Evolutionary conservation across 2,113 vertebrate species (phyloP), one percentile per base, ranked within the genome.

Genomic region (Hystrix brachyura): DNA sequence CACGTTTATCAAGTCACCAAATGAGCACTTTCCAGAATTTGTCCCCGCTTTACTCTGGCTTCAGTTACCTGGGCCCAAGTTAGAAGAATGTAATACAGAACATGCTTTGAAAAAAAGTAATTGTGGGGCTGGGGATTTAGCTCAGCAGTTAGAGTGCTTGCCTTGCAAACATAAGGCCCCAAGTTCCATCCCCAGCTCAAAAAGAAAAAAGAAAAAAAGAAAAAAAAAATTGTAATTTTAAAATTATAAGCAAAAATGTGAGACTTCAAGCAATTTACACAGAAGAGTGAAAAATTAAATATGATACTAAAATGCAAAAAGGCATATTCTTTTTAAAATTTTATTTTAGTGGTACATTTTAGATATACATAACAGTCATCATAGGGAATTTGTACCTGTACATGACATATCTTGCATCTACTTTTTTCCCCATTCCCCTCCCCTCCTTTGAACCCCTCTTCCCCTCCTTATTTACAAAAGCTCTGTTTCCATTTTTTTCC

Each of bases 221-320:
- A 65, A 23, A 84, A 57, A 32, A 21, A 25, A 48, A 62, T 71
- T 95, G 81, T n/a, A 71, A 55, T 91, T 91, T 91, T 76, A 78
- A 64, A 27, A 89, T 38, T 93, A 27, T 65, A 80, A 71, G 13
- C 84, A 82, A 18, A 95, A 95, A 79, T 80, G 57, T 69, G 60
- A 84, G 21, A 72, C 88, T 59, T 55, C 55, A 53, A 95, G 81
- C 17, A 43, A 65, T 32, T 85, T 46, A n/a, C 67, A 91, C 7
- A 59, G 23, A 94, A 72, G 4, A 25, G 43, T 27, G 53, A 81
- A 64, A 87, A 86, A 38, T n/a, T 34, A 14, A 71, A 93, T 9
- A 46, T 15, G 13, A 81, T 15, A 87, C 51, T 59, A 25, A 96
- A 74, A 53, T 23, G n/a, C 4, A 71, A 80, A 94, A 85, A 57